These are phyloP conservation scores for Andricus grossulariae DNA, from an alignment of 1,140 invertebrate genomes.

Conservation along the genomic window DNA sequence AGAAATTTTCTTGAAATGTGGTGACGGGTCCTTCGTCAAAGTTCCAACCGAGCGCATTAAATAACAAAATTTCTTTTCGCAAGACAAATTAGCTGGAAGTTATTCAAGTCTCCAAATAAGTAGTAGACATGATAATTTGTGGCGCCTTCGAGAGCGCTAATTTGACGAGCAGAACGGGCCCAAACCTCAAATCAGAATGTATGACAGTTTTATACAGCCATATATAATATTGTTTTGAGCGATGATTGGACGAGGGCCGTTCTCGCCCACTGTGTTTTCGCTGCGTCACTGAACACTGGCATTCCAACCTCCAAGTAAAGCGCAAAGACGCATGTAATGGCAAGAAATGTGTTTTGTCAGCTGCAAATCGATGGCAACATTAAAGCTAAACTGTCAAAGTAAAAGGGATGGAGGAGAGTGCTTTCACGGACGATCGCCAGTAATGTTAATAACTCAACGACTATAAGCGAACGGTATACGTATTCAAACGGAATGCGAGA, in stretches of 20 bases:
- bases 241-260: constrained; percentile 4
- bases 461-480: background rate
- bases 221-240: constrained; percentile 28
- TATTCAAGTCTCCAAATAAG: constrained; percentile 5
- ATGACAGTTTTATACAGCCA: constrained; percentile 29
- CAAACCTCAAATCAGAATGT: constrained; percentile 1
- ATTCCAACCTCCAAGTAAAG: constrained; percentile 1
- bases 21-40: too few relatives aligned
- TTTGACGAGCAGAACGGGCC: background rate
- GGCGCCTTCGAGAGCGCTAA: background rate
- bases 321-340: background rate
- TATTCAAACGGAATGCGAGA: constrained; percentile 8
- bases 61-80: background rate
- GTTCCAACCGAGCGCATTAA: background rate
- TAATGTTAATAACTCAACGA: constrained; percentile 6
- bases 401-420: background rate
- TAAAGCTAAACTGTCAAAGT: background rate
- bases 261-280: constrained; percentile 22
- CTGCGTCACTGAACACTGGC: constrained; percentile 19
- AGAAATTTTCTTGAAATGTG: too few relatives aligned
- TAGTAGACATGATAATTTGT: background rate
- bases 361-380: background rate
- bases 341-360: constrained; percentile 5
- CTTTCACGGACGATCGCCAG: background rate
- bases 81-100: background rate